A percentile compares a stretch with the other conserved stretches of the same genome.
phyloP scores from a whole-genome alignment of 2,113 vertebrate species.

The Oncorhynchus kisutch region DNA sequence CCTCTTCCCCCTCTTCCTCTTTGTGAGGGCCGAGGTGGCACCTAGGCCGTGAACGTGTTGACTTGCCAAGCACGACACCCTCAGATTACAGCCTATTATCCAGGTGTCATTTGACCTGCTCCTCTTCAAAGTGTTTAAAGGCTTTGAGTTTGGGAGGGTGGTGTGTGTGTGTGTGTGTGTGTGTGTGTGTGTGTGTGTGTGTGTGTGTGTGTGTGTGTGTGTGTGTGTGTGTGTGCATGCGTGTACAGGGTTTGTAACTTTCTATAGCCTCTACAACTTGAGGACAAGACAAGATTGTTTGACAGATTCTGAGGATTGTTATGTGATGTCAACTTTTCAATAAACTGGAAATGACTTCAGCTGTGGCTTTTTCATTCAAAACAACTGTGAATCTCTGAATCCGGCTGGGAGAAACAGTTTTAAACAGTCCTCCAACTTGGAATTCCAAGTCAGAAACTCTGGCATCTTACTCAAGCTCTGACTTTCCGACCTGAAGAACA shows the following conservation, averaged over 20 bases:
- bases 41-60: constrained; percentile 66
- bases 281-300: background rate
- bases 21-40: constrained; percentile 39
- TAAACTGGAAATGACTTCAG: background rate
- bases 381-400: background rate
- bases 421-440: too few species aligned
- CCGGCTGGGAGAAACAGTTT: background rate
- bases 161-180: constrained; percentile 26
- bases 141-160: constrained; percentile 33
- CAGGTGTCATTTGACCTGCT: constrained; percentile 76
- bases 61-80: constrained; percentile 77
- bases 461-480: constrained; percentile 82
- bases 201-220: constrained; percentile 34
- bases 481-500: constrained; percentile 82
- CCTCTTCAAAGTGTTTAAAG: constrained; percentile 67
- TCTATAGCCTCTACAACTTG: background rate
- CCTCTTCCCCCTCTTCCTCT: constrained; percentile 9
- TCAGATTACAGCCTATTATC: constrained; percentile 83
- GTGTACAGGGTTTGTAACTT: background rate
- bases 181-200: constrained; percentile 44
- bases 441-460: too few species aligned
- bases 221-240: constrained; percentile 10
- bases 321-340: background rate
- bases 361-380: background rate
- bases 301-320: too few species aligned